Conservation (phyloP, 2,888 invertebrate species). For the Perdita meconis region DNA sequence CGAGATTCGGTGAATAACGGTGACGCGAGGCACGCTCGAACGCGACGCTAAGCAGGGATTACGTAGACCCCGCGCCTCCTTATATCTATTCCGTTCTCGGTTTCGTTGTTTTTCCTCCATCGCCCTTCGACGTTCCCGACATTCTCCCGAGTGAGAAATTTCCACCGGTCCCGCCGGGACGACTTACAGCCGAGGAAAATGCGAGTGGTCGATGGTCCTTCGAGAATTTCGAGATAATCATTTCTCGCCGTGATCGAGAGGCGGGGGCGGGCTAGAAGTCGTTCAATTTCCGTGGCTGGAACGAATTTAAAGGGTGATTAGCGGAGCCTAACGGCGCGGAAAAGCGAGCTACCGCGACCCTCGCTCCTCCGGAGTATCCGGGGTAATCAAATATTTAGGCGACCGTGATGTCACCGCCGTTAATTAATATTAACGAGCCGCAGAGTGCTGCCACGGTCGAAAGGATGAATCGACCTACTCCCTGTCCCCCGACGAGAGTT, state of each 20-base stretch:
- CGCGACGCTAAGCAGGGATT: conserved; percentile 30
- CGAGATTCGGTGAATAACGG: conserved; percentile 27
- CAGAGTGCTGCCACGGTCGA: conserved; percentile 45
- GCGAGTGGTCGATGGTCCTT: background rate
- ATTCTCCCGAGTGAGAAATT: background rate
- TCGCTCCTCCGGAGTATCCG: conserved; percentile 28
- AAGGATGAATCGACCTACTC: conserved; percentile 49
- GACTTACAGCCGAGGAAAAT: conserved; percentile 9
- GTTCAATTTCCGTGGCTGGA: conserved; percentile 54
- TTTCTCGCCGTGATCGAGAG: conserved; percentile 41
- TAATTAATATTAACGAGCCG: conserved; percentile 73
- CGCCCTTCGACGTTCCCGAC: background rate
- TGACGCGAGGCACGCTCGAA: conserved; percentile 22
- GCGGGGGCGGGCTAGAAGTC: conserved; percentile 29
- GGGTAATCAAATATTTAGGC: conserved; percentile 72
- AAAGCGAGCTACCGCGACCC: conserved; percentile 44
- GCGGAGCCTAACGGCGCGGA: conserved; percentile 53
- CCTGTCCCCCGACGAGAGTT: conserved; percentile 37
- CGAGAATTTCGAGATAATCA: conserved; percentile 42
- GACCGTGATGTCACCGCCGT: conserved; percentile 66
- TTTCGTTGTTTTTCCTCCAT: background rate
- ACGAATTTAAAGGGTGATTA: conserved; percentile 68
- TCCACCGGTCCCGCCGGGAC: background rate
- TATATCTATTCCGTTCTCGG: background rate
- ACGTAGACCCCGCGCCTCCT: conserved; percentile 1